Evolutionary conservation across 2,113 vertebrate species (phyloP), one percentile per base, ranked within the genome.

Genomic region (Petrocephalus microphthalmus): DNA sequence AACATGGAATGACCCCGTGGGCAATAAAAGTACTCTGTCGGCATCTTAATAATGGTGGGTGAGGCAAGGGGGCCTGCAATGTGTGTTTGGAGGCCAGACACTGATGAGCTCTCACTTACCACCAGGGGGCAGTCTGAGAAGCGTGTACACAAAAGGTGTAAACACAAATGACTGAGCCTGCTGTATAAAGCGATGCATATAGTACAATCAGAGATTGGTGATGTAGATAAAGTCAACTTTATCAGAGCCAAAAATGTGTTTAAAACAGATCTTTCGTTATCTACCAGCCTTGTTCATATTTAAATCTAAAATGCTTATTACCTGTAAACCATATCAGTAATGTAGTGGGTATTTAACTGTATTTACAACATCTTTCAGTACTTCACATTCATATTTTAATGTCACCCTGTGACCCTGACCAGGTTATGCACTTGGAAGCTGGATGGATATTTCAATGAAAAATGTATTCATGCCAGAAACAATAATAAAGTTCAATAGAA

Each of bases 11-110:
- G 74, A 82, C 74, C 87, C 67, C 42, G 10, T 56, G 52, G 87
- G 71, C 81, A 53, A 88, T 86, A 91, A 91, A 29, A 71, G 71
- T 5, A 49, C 64, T 64, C 56, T 52, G 60, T 81, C 87, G 29
- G 19, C 71, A n/a, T 67, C 60, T 86, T 91, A 87, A 89, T 67
- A 85, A 37, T 74, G 51, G 86, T 90, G 81, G 45, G 51, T 56
- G 74, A n/a, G 82, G 81, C 45, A 64, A 42, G 15, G 42, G 22
- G 78, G 47, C 7, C 47, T 85, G n/a, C 3, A 25, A 52, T 83
- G 81, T 83, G 37, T 49, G 45, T 22, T 81, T 81, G 81, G 20
- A 83, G 20, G 45, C 81, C 81, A 83, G 81, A 47, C 19, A 83
- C 42, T 49, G 45, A 5, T 0, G 81, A 83, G 45, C 45, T 2